Evolutionary conservation across 1,140 invertebrate species (phyloP).

Genomic region (Dinothrombium tinctorium): DNA sequence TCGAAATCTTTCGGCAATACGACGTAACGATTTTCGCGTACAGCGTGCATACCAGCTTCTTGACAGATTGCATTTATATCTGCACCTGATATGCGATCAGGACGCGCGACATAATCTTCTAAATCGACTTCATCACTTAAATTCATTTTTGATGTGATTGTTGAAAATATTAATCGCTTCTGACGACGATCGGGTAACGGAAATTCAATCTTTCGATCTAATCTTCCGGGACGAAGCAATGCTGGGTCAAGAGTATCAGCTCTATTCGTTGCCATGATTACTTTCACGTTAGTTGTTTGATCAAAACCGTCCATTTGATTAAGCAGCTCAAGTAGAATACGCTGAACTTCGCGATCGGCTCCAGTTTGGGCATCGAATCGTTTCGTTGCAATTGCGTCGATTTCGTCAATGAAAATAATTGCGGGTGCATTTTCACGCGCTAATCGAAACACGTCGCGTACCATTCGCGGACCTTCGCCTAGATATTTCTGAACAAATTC

Average conservation of each 20-base stretch:
- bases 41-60: constrained; percentile 85
- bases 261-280: constrained; percentile 98
- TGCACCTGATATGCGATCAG: constrained; percentile 93
- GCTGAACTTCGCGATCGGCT: constrained; percentile 94
- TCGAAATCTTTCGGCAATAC: constrained; percentile 97
- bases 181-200: constrained; percentile 88
- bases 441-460: constrained; percentile 89
- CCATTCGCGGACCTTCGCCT: constrained; percentile 96
- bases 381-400: constrained; percentile 95
- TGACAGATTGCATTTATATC: constrained; percentile 99
- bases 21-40: constrained; percentile 93
- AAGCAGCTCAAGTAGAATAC: constrained; percentile 84
- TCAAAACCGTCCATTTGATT: constrained; percentile 99
- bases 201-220: constrained; percentile 98
- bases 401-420: constrained; percentile 99
- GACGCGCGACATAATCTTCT: constrained; percentile 93
- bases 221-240: constrained; percentile 73
- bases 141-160: constrained; percentile 96
- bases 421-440: constrained; percentile 98
- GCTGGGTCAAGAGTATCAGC: constrained; percentile 97
- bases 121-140: constrained; percentile 94
- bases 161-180: constrained; percentile 90
- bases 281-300: constrained; percentile 98
- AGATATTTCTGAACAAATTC: constrained; percentile 99
- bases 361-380: constrained; percentile 96